A percentile compares a stretch with the other conserved stretches of the same genome.
Conservation (phyloP, 2,113 vertebrate genomes). For the Bubo blakistoni region DNA sequence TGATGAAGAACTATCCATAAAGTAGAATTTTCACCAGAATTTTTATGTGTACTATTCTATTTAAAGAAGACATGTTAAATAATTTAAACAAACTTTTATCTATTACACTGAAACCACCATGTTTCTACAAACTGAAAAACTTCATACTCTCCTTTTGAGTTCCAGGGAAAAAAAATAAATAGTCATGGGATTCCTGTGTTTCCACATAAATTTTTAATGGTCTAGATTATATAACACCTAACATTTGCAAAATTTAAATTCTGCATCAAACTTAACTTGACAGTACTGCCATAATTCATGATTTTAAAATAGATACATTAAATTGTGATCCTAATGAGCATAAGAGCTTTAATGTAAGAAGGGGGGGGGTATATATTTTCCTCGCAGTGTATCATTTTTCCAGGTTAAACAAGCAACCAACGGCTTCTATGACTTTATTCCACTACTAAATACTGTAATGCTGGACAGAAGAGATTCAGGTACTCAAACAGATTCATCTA, state of each 20-base stretch:
- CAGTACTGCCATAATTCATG: not conserved
- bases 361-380: not conserved
- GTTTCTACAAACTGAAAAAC: not conserved
- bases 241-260: not conserved
- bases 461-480: not conserved
- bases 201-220: not conserved
- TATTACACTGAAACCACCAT: not conserved
- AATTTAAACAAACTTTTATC: not conserved
- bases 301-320: not conserved
- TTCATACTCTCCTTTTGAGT: not conserved
- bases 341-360: not conserved
- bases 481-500: not conserved
- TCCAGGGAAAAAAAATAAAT: not conserved
- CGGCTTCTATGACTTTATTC: not conserved
- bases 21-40: not conserved
- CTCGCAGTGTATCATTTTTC: not conserved
- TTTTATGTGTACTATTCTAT: not conserved
- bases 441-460: not conserved
- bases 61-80: not conserved
- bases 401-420: not conserved
- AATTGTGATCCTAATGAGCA: not conserved
- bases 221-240: not conserved
- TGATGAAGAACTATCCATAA: not conserved
- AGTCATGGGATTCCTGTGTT: not conserved
- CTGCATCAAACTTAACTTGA: not conserved